Percentiles rank a stretch among this genome's conserved stretches.
Evolutionary conservation across 2,797 vertebrate species (phyloP).

Genomic region (Propithecus deckenii): DNA sequence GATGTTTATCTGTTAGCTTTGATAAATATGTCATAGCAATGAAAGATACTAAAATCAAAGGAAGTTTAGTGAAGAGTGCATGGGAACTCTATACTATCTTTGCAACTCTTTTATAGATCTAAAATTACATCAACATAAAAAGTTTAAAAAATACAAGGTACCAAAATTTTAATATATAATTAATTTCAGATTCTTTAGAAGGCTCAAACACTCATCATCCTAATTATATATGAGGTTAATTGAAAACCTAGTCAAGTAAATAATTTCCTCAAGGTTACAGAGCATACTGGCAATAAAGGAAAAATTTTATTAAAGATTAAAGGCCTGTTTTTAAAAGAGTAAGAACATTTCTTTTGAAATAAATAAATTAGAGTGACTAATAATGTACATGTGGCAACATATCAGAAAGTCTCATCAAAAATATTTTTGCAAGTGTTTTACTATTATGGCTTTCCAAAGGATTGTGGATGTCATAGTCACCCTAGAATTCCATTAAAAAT

Average conservation of each 20-base stretch:
- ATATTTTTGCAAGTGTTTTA: background rate
- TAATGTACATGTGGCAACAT: background rate
- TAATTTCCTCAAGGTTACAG: constrained; percentile 34
- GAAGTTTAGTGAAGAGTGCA: background rate
- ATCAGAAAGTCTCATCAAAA: background rate
- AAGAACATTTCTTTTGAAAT: constrained; percentile 35
- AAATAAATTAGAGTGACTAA: background rate
- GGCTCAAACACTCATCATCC: background rate
- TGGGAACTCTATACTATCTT: background rate
- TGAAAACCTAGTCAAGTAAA: constrained; percentile 37
- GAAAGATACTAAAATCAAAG: background rate
- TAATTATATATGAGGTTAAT: constrained; percentile 35
- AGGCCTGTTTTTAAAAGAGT: background rate
- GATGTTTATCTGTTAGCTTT: constrained; percentile 2
- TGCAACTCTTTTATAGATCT: background rate
- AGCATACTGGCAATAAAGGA: background rate
- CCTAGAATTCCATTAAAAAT: constrained; percentile 48
- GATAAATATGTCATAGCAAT: background rate
- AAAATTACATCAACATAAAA: constrained; percentile 31
- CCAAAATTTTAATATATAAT: constrained; percentile 30
- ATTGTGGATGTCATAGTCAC: background rate
- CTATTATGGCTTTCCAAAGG: constrained; percentile 14
- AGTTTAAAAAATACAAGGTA: background rate
- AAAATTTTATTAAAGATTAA: background rate
- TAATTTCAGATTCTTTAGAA: constrained; percentile 21